Base-by-base conservation (phyloP, 2,797 vertebrate species). In the Rhinichthys osculus region DNA sequence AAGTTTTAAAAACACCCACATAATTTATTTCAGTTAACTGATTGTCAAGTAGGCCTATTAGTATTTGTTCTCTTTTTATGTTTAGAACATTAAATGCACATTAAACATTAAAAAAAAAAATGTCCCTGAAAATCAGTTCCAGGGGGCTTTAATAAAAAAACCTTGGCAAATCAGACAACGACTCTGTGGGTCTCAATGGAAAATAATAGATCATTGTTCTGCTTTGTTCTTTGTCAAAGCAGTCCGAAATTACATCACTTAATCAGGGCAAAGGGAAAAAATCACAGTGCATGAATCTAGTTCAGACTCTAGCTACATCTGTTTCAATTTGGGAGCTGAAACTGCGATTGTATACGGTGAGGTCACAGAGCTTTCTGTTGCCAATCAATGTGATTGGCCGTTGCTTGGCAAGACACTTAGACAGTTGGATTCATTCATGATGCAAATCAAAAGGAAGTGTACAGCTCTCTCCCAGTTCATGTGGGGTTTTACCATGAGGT, bases 401-500 rank as follows among this genome's bases (percentile, higher is more conserved):
- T 88, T 76, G 86, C 84, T 30, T 73, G 44, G 79, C 78, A 78
- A 81, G 50, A n/a, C 42, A 4, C 73, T 73, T 78, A 52, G 77
- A 86, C 83, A 79, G 83, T 84, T 57, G 77, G 64, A 74, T 87
- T 78, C 74, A 88, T 90, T 88, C 87, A 81, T 85, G 81, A 76
- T 87, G 78, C 82, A 90, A 82, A 85, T 66, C 59, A 89, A 69
- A 78, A 85, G 87, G 88, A 87, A 87, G 81, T 78, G 70, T 6
- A 47, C 42, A 79, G 78, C n/a, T 69, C 77, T 64, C 78, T 19
- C 50, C 9, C 1, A 38, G 73, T 57, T 76, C 52, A 30, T 40
- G 21, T 21, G 85, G 88, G 89, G 71, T 50, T 89, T 89, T 83
- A 88, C 79, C 84, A 81, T 44, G 84, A 90, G 81, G 62, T 38